Conservation (phyloP, 2,888 invertebrate species). For the Napeogenes inachia region DNA sequence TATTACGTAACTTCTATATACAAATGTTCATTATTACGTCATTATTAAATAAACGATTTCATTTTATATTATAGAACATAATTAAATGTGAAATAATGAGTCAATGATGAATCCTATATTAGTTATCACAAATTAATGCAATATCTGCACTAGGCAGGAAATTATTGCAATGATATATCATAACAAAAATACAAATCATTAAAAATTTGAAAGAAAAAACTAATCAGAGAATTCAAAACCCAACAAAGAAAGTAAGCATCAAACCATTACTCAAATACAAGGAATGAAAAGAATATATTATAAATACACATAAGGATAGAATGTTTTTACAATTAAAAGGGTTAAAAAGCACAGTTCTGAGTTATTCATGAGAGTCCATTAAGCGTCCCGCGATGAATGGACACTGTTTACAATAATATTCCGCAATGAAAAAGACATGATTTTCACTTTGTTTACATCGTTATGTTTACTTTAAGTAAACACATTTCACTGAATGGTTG, state of each 20-base stretch:
- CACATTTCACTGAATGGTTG: conserved; percentile 14
- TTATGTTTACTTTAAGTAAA: conserved; percentile 20
- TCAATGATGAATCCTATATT: too few species aligned
- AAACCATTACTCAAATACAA: background rate
- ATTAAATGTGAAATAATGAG: too few species aligned
- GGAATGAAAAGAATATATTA: background rate
- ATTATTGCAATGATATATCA: too few species aligned
- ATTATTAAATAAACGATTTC: too few species aligned
- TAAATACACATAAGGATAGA: conserved; percentile 2
- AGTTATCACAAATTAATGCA: too few species aligned
- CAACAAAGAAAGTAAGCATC: background rate
- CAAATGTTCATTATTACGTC: too few species aligned
- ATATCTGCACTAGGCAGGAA: too few species aligned
- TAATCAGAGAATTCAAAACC: background rate
- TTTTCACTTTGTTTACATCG: conserved; percentile 15
- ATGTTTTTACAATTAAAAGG: conserved; percentile 5
- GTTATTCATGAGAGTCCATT: conserved; percentile 19
- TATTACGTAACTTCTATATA: too few species aligned
- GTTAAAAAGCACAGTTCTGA: conserved; percentile 5
- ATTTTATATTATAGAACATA: too few species aligned
- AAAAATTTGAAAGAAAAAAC: too few species aligned
- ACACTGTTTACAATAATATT: conserved; percentile 13
- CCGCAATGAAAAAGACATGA: conserved; percentile 16
- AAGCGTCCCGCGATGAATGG: conserved; percentile 17
- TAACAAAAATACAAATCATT: too few species aligned